Percentiles rank a stretch among this genome's conserved stretches.
Conservation (phyloP, 1,140 invertebrate species). For the Spodoptera frugiperda region DNA sequence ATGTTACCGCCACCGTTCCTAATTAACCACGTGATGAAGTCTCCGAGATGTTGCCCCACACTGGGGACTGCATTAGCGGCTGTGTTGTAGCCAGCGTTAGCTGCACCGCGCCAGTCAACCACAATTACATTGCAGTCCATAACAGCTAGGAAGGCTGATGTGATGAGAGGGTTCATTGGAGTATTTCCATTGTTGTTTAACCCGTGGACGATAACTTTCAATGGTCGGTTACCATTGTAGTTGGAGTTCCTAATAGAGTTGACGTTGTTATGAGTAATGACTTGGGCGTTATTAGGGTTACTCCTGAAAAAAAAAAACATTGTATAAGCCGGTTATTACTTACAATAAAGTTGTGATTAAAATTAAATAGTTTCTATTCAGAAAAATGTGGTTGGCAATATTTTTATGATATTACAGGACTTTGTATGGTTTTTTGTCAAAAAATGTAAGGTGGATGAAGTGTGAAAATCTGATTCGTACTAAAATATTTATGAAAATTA, state of each 20-base stretch:
- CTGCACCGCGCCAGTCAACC: slow-evolving; percentile 71
- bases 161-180: slow-evolving; percentile 60
- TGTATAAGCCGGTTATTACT: too few relatives aligned
- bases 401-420: too few relatives aligned
- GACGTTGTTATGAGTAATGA: slow-evolving; percentile 57
- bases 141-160: slow-evolving; percentile 75
- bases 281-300: slow-evolving; percentile 60
- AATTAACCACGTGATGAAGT: slow-evolving; percentile 85
- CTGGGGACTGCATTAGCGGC: slow-evolving; percentile 84
- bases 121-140: slow-evolving; percentile 87
- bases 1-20: slow-evolving; percentile 62
- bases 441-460: background rate
- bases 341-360: too few relatives aligned
- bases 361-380: too few relatives aligned
- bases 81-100: slow-evolving; percentile 71
- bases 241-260: slow-evolving; percentile 66
- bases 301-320: slow-evolving; percentile 52
- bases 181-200: slow-evolving; percentile 71
- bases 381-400: too few relatives aligned
- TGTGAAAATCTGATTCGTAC: too few relatives aligned
- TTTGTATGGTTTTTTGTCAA: too few relatives aligned
- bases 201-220: slow-evolving; percentile 71
- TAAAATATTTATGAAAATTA: too few relatives aligned
- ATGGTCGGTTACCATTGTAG: slow-evolving; percentile 55
- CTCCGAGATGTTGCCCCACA: slow-evolving; percentile 84